Conservation (phyloP, 2,888 invertebrate species). For the Oxyscelio sp. region DNA sequence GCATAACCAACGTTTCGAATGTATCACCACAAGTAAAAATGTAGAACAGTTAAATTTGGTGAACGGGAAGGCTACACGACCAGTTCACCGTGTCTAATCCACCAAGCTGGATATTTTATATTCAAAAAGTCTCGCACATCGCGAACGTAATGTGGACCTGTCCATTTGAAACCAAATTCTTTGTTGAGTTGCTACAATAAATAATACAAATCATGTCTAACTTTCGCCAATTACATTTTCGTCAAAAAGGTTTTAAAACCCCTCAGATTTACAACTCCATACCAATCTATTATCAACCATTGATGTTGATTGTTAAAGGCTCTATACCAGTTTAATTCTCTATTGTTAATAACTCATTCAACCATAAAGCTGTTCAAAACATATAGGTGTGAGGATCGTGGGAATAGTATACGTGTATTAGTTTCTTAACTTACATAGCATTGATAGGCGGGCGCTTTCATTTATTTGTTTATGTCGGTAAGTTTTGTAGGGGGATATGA, state of each 20-base stretch:
- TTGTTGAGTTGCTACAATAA: background rate
- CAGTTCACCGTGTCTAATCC: too few species aligned
- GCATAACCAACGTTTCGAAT: conserved; percentile 11
- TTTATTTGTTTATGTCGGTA: too few species aligned
- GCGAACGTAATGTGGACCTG: background rate
- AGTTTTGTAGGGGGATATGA: too few species aligned
- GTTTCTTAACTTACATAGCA: too few species aligned
- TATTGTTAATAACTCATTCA: too few species aligned
- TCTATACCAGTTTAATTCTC: background rate
- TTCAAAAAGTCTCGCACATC: background rate
- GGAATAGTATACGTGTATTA: too few species aligned
- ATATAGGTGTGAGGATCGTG: too few species aligned
- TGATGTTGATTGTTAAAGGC: background rate
- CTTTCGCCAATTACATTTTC: background rate
- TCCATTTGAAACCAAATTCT: background rate
- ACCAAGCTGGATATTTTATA: background rate
- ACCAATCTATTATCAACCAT: background rate
- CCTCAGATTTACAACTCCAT: background rate
- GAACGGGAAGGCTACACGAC: too few species aligned
- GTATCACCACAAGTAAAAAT: conserved; percentile 16
- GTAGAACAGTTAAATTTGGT: conserved; percentile 2
- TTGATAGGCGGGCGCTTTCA: too few species aligned
- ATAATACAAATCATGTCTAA: background rate
- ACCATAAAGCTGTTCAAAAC: too few species aligned
- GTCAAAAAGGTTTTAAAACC: background rate